A percentile compares a stretch with the other conserved stretches of the same genome.
These are phyloP conservation scores for Rhogogaster chlorosoma DNA, from an alignment of 2,888 invertebrate genomes.

Conservation along the genomic window DNA sequence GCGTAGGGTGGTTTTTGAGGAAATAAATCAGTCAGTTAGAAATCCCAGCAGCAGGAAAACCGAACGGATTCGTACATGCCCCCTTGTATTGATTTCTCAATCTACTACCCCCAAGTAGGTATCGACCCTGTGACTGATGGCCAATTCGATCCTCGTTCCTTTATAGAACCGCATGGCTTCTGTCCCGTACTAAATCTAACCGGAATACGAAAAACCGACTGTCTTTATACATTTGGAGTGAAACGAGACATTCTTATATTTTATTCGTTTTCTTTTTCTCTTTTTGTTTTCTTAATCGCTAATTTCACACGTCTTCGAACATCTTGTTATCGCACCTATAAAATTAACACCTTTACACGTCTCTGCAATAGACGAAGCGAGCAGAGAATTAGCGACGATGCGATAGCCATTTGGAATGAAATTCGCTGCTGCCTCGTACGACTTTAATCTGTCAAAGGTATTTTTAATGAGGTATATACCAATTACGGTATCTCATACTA, in stretches of 20 bases:
- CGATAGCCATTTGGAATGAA: background rate
- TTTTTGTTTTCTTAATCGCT: too few species aligned
- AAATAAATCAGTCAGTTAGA: slow-evolving; percentile 30
- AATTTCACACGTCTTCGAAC: too few species aligned
- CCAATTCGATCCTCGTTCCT: slow-evolving; percentile 33
- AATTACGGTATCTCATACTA: background rate
- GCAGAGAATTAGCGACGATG: too few species aligned
- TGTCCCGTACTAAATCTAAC: background rate
- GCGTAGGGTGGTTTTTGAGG: background rate
- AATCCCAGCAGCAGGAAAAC: background rate
- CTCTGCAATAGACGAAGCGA: too few species aligned
- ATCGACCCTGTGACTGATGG: slow-evolving; percentile 26
- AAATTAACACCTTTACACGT: too few species aligned
- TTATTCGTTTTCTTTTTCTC: too few species aligned
- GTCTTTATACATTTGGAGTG: background rate
- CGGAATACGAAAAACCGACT: background rate
- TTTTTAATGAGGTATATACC: slow-evolving; percentile 13
- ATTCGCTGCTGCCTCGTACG: background rate
- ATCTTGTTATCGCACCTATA: too few species aligned
- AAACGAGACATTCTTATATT: background rate
- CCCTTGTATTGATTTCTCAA: slow-evolving; percentile 36
- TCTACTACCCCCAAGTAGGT: background rate
- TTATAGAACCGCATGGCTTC: background rate
- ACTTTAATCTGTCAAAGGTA: slow-evolving; percentile 19
- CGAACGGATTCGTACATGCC: background rate